Evolutionary conservation across 2,113 vertebrate genomes (phyloP).

Genomic region (Hippocampus zosterae): DNA sequence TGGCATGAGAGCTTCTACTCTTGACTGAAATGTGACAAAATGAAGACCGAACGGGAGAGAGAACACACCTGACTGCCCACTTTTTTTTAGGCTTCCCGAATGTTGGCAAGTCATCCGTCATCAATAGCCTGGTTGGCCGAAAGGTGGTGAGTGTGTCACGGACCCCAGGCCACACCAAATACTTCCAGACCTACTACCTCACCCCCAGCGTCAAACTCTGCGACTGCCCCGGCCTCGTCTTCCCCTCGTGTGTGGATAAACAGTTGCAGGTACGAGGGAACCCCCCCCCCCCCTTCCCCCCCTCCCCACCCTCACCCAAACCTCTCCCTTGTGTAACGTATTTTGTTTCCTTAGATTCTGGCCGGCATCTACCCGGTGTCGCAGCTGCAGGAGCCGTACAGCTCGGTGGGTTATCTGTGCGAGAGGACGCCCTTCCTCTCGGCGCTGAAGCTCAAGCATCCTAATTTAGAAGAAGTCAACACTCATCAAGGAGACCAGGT

Average conservation of each 20-base stretch:
- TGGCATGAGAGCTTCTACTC: neutral
- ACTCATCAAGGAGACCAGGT: slow-evolving; percentile 23
- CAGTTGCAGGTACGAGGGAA: slow-evolving; percentile 76
- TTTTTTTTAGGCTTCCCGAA: slow-evolving; percentile 80
- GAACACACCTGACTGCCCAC: neutral
- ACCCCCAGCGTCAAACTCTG: slow-evolving; percentile 85
- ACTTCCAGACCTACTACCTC: slow-evolving; percentile 95
- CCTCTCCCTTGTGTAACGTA: neutral
- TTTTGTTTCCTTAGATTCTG: slow-evolving; percentile 72
- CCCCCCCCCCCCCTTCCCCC: too few relatives aligned
- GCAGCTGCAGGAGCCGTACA: slow-evolving; percentile 90
- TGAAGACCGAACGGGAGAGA: neutral
- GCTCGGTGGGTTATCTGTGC: slow-evolving; percentile 83
- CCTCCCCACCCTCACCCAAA: neutral
- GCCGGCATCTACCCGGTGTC: slow-evolving; percentile 87
- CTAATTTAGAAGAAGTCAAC: slow-evolving; percentile 42
- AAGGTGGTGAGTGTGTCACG: slow-evolving; percentile 91
- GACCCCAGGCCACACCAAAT: slow-evolving; percentile 91
- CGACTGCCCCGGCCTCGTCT: slow-evolving; percentile 88
- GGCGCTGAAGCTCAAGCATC: slow-evolving; percentile 79
- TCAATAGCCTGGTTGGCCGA: slow-evolving; percentile 85
- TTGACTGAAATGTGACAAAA: neutral
- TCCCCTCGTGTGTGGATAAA: slow-evolving; percentile 80
- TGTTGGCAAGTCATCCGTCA: slow-evolving; percentile 87
- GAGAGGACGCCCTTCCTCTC: slow-evolving; percentile 73